Evolutionary conservation across 2,113 vertebrate species (phyloP), one percentile per base, ranked within the genome.

Genomic region (Actenoides lindsayi): DNA sequence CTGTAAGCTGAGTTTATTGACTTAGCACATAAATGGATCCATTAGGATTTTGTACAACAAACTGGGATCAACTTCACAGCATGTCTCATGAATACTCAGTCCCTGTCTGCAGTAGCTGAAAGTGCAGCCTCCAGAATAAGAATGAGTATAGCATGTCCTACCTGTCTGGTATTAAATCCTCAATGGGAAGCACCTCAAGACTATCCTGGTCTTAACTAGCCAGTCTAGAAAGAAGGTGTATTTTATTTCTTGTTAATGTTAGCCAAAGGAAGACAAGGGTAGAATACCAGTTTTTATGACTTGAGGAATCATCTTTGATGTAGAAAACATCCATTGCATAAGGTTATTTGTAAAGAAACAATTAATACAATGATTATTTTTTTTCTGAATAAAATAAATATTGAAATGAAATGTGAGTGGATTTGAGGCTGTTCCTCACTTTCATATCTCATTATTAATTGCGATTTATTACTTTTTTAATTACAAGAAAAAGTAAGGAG

Each of bases 81-180:
- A 0, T 50, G 3, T 24, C 53, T 59, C 68, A n/a, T 18, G 27
- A 21, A 14, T 9, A 33, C 15, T 19, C 51, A 41, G 9, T 23
- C 12, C 5, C 23, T 39, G 6, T 10, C 14, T 70, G 54, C 25
- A 41, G 60, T 5, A 53, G 18, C 24, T 2, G 1, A n/a, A 60
- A 82, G 62, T 1, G 1, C 30, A 83, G 30, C 9, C 41, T 91
- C n/a, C 28, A 39, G 42, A 70, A 16, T 1, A 51, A 75, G 25
- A 0, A 0, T n/a, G 56, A 18, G 9, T 8, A 23, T 6, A 44
- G 5, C 23, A 41, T 28, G 33, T 60, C 6, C 23, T 44, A 16
- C 42, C 16, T 64, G 16, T 15, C 31, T 83, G 53, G 9, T 81
- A 31, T 23, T 31, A 33, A 77, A 60, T 46, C 46, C 69, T 63